phyloP scores from a whole-genome alignment of 2,888 invertebrate species.

The Lasioglossum pauxillum region DNA sequence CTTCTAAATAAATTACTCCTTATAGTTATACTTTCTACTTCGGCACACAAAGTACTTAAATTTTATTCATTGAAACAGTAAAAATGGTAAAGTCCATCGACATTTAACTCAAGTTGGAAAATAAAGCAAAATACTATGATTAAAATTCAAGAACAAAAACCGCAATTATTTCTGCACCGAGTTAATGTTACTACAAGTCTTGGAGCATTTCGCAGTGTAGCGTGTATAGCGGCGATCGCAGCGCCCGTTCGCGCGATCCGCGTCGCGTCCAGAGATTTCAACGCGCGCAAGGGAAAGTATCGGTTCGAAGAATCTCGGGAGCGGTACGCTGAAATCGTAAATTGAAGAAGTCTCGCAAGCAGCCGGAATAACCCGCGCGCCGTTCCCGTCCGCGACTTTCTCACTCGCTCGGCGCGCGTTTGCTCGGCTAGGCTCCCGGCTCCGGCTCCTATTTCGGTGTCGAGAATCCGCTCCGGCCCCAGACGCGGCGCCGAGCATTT shows the following conservation, averaged over 20 bases:
- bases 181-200: neutral
- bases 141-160: too few relatives aligned
- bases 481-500: neutral
- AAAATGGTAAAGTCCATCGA: too few relatives aligned
- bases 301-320: slow-evolving; percentile 49
- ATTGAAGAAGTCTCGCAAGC: slow-evolving; percentile 54
- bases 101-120: too few relatives aligned
- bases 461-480: neutral
- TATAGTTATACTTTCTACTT: too few relatives aligned
- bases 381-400: slow-evolving; percentile 46
- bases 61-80: too few relatives aligned
- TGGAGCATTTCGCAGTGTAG: neutral
- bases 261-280: slow-evolving; percentile 40
- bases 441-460: slow-evolving; percentile 37
- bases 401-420: slow-evolving; percentile 23
- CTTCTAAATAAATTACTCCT: too few relatives aligned
- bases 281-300: slow-evolving; percentile 50
- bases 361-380: slow-evolving; percentile 32
- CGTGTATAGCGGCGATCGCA: neutral
- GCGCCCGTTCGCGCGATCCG: slow-evolving; percentile 18
- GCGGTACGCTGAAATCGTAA: slow-evolving; percentile 57
- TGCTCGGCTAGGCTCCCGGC: neutral
- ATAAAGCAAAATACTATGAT: neutral
- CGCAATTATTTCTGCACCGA: neutral
- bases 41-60: too few relatives aligned